A percentile compares a stretch with the other conserved stretches of the same genome.
Evolutionary conservation across 2,113 vertebrate species (phyloP).

Genomic region (Callipepla californica): DNA sequence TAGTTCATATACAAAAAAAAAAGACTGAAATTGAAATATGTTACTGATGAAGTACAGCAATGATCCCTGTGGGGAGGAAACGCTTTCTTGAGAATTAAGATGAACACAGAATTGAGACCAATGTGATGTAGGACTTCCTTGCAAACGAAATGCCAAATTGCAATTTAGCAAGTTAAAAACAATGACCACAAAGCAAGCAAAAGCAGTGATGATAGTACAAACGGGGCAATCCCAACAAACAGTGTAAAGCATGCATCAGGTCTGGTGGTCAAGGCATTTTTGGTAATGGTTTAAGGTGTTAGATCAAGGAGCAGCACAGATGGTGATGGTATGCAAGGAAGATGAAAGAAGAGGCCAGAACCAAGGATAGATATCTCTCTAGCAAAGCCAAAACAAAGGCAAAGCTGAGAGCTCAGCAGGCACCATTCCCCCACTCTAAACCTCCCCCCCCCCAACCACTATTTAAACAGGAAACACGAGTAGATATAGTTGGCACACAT

Average conservation of each 20-base stretch:
- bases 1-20: fast-evolving
- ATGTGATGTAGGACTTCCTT: not conserved
- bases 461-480: not conserved
- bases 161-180: fast-evolving
- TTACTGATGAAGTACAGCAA: not conserved
- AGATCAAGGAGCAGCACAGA: not conserved
- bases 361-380: not conserved
- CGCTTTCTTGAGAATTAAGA: not conserved
- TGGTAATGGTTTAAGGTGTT: fast-evolving
- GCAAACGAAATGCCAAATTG: not conserved
- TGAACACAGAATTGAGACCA: not conserved
- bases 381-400: not conserved
- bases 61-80: not conserved
- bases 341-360: not conserved
- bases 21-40: not conserved
- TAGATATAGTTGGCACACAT: not conserved
- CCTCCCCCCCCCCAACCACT: too few species aligned
- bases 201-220: not conserved
- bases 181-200: not conserved
- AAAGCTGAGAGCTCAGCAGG: not conserved
- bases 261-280: not conserved
- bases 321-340: fast-evolving
- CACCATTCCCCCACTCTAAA: not conserved
- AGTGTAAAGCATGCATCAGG: not conserved
- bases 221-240: not conserved